Evolutionary conservation across 1,140 invertebrate genomes (phyloP).

Genomic region (Leptinotarsa undecemlineata): DNA sequence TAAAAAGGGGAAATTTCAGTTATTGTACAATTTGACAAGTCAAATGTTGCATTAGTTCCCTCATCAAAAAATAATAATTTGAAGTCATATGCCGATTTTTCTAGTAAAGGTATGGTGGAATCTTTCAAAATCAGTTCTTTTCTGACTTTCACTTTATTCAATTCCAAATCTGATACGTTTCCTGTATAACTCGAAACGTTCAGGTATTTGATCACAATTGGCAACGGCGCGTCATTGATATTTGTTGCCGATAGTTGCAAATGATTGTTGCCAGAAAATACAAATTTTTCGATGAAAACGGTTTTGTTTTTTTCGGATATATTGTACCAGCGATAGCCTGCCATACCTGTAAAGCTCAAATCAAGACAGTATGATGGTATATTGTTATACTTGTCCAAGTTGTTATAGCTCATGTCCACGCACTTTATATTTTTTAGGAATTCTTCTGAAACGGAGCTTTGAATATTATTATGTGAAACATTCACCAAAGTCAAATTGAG

Average conservation of each 20-base stretch:
- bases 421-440: conserved; percentile 21
- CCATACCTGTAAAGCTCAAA: conserved; percentile 13
- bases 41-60: conserved; percentile 14
- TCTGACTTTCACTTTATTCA: conserved; percentile 11
- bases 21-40: conserved; percentile 18
- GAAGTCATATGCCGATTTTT: conserved; percentile 17
- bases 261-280: conserved; percentile 1
- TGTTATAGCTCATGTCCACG: conserved; percentile 24
- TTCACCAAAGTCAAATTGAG: conserved; percentile 2
- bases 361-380: conserved; percentile 22
- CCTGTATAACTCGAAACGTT: conserved; percentile 14
- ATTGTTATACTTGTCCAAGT: conserved; percentile 12
- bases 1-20: conserved; percentile 6
- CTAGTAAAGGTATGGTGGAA: conserved; percentile 4
- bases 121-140: conserved; percentile 13
- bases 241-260: conserved; percentile 16
- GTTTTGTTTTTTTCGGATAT: conserved; percentile 21
- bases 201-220: conserved; percentile 17
- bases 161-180: background rate
- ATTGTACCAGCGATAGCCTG: conserved; percentile 22
- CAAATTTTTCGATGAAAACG: conserved; percentile 10
- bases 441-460: conserved; percentile 12
- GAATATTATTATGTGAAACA: conserved; percentile 21
- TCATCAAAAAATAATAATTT: conserved; percentile 14
- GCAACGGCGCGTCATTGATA: background rate